Base-by-base conservation (phyloP, 1,140 invertebrate genomes). In the Papilio polyxenes region DNA sequence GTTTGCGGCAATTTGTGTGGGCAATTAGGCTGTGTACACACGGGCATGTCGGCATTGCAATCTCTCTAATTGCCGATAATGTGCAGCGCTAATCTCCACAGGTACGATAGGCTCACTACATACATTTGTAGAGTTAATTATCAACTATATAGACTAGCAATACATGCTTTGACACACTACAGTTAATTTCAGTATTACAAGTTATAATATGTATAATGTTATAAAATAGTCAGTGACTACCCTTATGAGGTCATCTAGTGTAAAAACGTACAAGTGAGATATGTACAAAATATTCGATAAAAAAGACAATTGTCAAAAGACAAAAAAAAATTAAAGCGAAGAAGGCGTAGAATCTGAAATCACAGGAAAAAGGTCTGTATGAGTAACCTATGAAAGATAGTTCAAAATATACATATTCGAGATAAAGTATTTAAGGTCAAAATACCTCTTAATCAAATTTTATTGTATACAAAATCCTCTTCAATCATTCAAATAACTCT, bases 1-100 rank as follows among this genome's bases (percentile, higher is more conserved):
- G 56, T 59, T 59, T 59, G 17, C 56, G 56, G 56, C 56, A 59
- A 59, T 59, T 59, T 59, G 56, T 59, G 56, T 59, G 56, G 56
- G 56, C 56, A 59, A 59, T 59, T 59, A 59, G 56, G 17, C 56
- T 59, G 56, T 53, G 51, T 59, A 59, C 56, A 59, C 56, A 59
- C 56, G n/a, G 56, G 56, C 56, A 8, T 6, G 56, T 59, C 56
- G 40, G 40, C 40, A 44, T 44, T 44, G 56, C 56, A 59, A 59
- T 59, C 51, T 53, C 51, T 53, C 56, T 59, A 59, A 59, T 59
- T 59, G 56, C 56, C 56, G 56, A 59, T 59, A 20, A 59, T 59
- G 23, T 31, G n/a, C 56, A 20, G 17, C n/a, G 56, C 56, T 59
- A 59, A 59, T 59, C 7, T 59, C 56, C 56, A 17, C 7, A 17